phyloP scores from a whole-genome alignment of 2,797 vertebrate species.

The Spinus olivaceus region DNA sequence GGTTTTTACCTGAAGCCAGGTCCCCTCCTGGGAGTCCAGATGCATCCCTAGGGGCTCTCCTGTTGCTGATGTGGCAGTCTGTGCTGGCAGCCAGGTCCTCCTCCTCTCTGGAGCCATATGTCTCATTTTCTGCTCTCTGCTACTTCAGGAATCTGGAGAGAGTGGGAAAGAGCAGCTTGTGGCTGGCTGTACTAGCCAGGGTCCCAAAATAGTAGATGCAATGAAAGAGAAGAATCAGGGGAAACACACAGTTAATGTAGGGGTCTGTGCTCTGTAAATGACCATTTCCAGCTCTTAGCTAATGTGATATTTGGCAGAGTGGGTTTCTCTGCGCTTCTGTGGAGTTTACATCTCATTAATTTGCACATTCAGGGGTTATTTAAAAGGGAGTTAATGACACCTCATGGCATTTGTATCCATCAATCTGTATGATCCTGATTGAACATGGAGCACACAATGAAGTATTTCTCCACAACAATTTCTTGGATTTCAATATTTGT shows the following conservation, averaged over 20 bases:
- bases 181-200: not conserved
- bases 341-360: not conserved
- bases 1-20: not conserved
- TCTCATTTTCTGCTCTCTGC: not conserved
- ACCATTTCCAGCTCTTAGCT: not conserved
- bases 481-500: not conserved
- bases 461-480: not conserved
- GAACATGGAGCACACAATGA: not conserved
- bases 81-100: not conserved
- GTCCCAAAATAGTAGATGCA: not conserved
- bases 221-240: not conserved
- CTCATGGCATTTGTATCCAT: not conserved
- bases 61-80: not conserved
- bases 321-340: not conserved
- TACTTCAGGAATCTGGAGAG: not conserved
- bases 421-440: not conserved
- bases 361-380: not conserved
- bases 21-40: not conserved
- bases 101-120: not conserved
- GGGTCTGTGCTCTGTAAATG: not conserved
- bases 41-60: not conserved
- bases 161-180: not conserved
- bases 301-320: not conserved
- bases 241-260: not conserved
- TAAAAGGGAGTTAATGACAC: not conserved